phyloP scores from a whole-genome alignment of 2,113 vertebrate genomes.

The Odontophorus gujanensis region DNA sequence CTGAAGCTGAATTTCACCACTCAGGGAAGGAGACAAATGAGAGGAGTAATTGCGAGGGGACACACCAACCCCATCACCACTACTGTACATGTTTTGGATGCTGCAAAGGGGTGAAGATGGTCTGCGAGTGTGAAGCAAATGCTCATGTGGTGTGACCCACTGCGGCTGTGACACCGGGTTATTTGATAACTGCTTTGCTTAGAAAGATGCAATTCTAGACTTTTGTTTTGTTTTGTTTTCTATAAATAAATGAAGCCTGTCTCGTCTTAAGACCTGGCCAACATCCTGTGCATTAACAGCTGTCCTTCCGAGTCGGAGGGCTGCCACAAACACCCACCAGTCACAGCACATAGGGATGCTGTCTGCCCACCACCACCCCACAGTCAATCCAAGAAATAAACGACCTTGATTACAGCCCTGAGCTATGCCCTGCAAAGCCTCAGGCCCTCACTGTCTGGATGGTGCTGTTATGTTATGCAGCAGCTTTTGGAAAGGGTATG shows the following conservation, averaged over 20 bases:
- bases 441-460: background rate
- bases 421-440: background rate
- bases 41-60: background rate
- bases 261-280: background rate
- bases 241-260: conserved; percentile 72
- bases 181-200: conserved; percentile 4
- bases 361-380: background rate
- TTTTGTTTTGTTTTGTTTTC: background rate
- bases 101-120: background rate
- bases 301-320: background rate
- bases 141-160: background rate
- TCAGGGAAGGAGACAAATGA: background rate
- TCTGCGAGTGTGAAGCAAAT: background rate
- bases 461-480: background rate
- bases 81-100: background rate
- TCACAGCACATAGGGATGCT: background rate
- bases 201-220: background rate
- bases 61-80: background rate
- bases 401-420: background rate
- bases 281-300: background rate
- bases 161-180: background rate
- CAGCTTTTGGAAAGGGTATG: background rate
- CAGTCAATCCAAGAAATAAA: background rate
- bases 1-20: conserved; percentile 54
- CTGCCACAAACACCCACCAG: background rate